Base-by-base conservation (phyloP, 2,888 invertebrate species). In the Dynastes hyllus region DNA sequence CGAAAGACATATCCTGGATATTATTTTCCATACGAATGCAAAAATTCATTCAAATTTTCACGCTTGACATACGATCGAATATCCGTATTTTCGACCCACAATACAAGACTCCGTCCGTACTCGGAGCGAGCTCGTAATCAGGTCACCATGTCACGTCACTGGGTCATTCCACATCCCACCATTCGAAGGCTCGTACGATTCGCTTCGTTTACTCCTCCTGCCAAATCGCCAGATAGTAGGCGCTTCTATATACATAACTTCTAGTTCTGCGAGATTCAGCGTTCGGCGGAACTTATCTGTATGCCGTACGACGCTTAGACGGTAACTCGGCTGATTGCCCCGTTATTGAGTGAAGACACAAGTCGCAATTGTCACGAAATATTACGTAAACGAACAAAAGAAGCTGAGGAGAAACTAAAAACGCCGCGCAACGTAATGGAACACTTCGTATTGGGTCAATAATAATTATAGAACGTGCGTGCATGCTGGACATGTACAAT, bases 101-200 rank as follows among this genome's bases (percentile, higher is more conserved):
- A 45, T 45, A 45, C 9, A 45, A 45, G 45, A 45, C 45, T 11
- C 45, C 45, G 45, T 11, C 45, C 45, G 45, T 9, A 16, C 40
- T 13, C 37, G 16, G 37, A 40, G 66, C 55, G n/a, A n/a, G 55
- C 55, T 13, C 73, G 50, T 81, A 83, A 81, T 81, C 79, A 80
- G 82, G 83, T 80, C 83, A 83, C 81, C 75, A 80, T 81, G 83
- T 83, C 81, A 75, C 80, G 78, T 79, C 82, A 83, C 81, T 83
- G 81, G 83, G 83, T 83, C 83, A 80, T 40, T 55, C 71, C 45
- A 78, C 77, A 77, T 81, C 79, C 76, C 73, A 75, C 73, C 61
- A 61, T 55, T 55, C 22, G 55, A 16, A 22, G 13, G 16, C 40
- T 61, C 32, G 11, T 27, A 32, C 61, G 11, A 37, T 16, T 75